phyloP scores from a whole-genome alignment of 1,140 invertebrate genomes.

The Hylyphantes graminicola region DNA sequence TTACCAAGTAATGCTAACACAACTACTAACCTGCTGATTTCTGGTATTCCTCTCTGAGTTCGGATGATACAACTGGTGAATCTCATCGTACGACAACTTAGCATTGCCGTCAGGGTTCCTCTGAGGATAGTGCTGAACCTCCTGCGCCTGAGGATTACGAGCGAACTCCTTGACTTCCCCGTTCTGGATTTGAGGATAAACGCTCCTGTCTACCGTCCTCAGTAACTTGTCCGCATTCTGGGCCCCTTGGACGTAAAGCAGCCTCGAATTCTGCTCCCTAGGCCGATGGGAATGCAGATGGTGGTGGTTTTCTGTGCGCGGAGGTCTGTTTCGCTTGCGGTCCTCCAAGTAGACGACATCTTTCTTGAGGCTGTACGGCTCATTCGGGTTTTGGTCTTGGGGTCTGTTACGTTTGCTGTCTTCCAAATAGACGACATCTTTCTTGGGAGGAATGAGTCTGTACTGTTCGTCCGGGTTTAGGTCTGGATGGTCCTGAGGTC shows the following conservation, averaged over 20 bases:
- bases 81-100: constrained; percentile 9
- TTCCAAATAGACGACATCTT: constrained; percentile 11
- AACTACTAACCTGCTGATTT: neutral
- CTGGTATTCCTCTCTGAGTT: constrained; percentile 2
- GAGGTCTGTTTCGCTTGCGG: neutral
- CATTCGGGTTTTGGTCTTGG: constrained; percentile 2
- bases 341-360: constrained; percentile 12
- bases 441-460: neutral
- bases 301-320: neutral
- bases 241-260: constrained; percentile 8
- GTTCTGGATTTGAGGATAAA: constrained; percentile 29
- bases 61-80: constrained; percentile 8
- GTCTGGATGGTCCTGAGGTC: neutral
- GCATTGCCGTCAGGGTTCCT: neutral
- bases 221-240: constrained; percentile 42
- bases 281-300: neutral
- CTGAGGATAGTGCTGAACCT: neutral
- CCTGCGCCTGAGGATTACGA: neutral
- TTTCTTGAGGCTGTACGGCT: neutral
- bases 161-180: neutral
- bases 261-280: constrained; percentile 3
- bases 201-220: neutral
- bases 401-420: neutral
- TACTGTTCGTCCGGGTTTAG: neutral
- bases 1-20: too few species aligned